Conservation (phyloP, 2,888 invertebrate species). For the Axea sp. region DNA sequence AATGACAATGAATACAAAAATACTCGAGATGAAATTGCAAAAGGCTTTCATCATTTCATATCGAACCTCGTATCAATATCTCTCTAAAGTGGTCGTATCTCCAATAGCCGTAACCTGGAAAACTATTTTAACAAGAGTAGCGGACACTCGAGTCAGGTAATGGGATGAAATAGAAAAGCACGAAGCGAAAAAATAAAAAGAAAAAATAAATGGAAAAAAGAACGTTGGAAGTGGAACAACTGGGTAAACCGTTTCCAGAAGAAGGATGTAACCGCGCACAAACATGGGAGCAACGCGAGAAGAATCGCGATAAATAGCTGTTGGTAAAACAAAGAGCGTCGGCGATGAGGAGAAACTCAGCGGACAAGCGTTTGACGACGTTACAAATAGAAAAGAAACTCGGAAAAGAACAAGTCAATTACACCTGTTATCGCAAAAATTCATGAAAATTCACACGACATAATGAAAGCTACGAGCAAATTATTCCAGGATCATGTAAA, state of each 20-base stretch:
- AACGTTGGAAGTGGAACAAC: constrained; percentile 49
- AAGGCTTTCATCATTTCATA: constrained; percentile 55
- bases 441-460: constrained; percentile 7
- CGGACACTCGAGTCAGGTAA: constrained; percentile 35
- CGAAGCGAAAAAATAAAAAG: constrained; percentile 24
- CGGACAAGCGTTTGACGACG: constrained; percentile 38
- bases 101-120: constrained; percentile 67
- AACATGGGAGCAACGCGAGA: constrained; percentile 62
- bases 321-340: constrained; percentile 57
- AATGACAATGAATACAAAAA: constrained; percentile 26
- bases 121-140: constrained; percentile 68
- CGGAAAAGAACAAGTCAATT: constrained; percentile 45
- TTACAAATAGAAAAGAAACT: constrained; percentile 34
- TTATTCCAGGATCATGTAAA: constrained; percentile 24
- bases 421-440: constrained; percentile 13
- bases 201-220: constrained; percentile 12
- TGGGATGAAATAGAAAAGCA: constrained; percentile 38
- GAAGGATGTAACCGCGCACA: constrained; percentile 54
- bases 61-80: constrained; percentile 42
- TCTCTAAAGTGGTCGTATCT: constrained; percentile 56
- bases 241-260: constrained; percentile 46
- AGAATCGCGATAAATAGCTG: constrained; percentile 69
- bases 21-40: constrained; percentile 42
- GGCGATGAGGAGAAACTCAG: constrained; percentile 56
- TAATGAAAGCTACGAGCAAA: constrained; percentile 8